Conservation (phyloP, 2,888 invertebrate species). For the Eurytoma adleriae region DNA sequence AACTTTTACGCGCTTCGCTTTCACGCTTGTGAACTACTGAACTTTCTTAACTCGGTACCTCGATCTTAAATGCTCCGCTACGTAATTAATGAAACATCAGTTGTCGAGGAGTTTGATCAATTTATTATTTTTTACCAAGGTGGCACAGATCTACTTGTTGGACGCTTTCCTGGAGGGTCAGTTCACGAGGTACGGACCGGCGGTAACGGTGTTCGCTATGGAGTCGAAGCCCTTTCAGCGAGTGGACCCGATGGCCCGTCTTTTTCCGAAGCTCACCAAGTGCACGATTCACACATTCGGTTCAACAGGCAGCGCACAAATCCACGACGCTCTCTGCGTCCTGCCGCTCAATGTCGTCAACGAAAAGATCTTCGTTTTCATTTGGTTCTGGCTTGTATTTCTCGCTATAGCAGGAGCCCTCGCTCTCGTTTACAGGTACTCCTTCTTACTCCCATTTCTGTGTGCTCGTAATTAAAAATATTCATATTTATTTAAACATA, state of each 20-base stretch:
- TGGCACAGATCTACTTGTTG: conserved; percentile 83
- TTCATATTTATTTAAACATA: background rate
- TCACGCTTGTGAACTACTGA: conserved; percentile 84
- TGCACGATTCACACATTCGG: conserved; percentile 81
- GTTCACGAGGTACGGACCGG: conserved; percentile 80
- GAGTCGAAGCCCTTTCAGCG: conserved; percentile 71
- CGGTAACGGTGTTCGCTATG: conserved; percentile 77
- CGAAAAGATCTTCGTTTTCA: conserved; percentile 95
- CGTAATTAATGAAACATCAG: too few relatives aligned
- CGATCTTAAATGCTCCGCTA: too few relatives aligned
- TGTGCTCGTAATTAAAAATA: too few relatives aligned
- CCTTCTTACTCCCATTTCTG: too few relatives aligned
- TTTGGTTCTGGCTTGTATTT: conserved; percentile 97
- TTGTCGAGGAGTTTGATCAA: background rate
- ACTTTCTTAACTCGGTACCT: conserved; percentile 84
- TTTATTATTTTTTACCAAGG: conserved; percentile 73
- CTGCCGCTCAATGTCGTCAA: conserved; percentile 95
- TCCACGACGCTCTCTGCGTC: conserved; percentile 90
- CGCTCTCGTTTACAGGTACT: conserved; percentile 81
- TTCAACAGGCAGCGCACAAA: conserved; percentile 79
- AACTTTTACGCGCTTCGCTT: conserved; percentile 83
- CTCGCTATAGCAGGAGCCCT: conserved; percentile 82
- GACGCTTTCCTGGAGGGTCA: conserved; percentile 82
- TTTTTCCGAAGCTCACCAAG: conserved; percentile 84
- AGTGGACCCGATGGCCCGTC: conserved; percentile 83